A percentile compares a stretch with the other conserved stretches of the same genome.
phyloP scores from a whole-genome alignment of 2,888 invertebrate species.

The Ectropis crepuscularia region DNA sequence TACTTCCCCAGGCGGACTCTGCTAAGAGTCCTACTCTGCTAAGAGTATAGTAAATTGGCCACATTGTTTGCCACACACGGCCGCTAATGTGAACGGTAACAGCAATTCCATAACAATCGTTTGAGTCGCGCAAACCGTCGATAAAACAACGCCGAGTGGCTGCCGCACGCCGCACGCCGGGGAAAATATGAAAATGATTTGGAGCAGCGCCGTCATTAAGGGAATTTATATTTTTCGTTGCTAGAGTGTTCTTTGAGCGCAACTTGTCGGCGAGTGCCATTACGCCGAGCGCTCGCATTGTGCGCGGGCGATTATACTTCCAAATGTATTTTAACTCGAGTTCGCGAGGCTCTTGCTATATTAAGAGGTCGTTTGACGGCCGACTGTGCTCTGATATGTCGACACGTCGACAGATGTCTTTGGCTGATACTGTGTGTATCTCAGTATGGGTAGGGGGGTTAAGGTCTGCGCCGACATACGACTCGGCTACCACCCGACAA shows the following conservation, averaged over 20 bases:
- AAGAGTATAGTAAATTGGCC: too few species aligned
- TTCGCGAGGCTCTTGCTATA: slow-evolving; percentile 21
- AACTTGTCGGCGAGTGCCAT: slow-evolving; percentile 65
- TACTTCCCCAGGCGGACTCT: too few species aligned
- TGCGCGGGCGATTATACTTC: slow-evolving; percentile 44
- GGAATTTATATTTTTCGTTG: slow-evolving; percentile 64
- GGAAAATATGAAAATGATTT: slow-evolving; percentile 61
- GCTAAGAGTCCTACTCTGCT: too few species aligned
- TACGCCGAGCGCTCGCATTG: slow-evolving; percentile 52
- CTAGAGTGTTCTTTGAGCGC: slow-evolving; percentile 53
- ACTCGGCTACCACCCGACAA: too few species aligned
- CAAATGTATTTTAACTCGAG: slow-evolving; percentile 39
- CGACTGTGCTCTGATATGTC: slow-evolving; percentile 4
- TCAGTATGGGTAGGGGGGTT: too few species aligned
- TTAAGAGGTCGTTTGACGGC: slow-evolving; percentile 21
- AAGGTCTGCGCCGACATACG: too few species aligned
- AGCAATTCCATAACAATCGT: slow-evolving; percentile 30
- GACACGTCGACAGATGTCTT: neutral
- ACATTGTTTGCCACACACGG: neutral
- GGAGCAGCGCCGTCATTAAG: slow-evolving; percentile 60
- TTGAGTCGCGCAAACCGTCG: slow-evolving; percentile 26
- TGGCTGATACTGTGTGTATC: neutral
- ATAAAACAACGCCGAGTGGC: slow-evolving; percentile 34
- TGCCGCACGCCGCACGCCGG: too few species aligned
- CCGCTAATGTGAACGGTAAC: slow-evolving; percentile 3